These are phyloP conservation scores for Leptarthrus brevirostris DNA, from an alignment of 2,888 invertebrate genomes.

Conservation along the genomic window DNA sequence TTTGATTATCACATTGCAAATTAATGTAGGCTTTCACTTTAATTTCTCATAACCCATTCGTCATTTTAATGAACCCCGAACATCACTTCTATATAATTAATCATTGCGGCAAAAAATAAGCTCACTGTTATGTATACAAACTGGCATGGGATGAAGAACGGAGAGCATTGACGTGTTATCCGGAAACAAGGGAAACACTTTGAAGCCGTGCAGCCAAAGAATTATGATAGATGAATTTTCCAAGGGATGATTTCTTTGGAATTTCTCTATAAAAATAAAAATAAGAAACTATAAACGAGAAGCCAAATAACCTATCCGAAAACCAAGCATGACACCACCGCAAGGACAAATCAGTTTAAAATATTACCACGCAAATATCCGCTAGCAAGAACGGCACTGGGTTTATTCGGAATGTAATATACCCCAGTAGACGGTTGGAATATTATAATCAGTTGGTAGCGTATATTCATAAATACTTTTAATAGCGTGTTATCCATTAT, in stretches of 20 bases:
- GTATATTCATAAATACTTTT: conserved; percentile 46
- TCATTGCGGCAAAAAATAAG: not conserved
- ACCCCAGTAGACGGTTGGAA: conserved; percentile 12
- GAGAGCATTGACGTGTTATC: conserved; percentile 6
- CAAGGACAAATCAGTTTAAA: conserved; percentile 16
- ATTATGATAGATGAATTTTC: conserved; percentile 37
- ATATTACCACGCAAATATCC: not conserved
- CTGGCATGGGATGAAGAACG: conserved; percentile 20
- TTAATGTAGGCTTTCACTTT: conserved; percentile 39
- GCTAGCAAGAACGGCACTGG: too few species aligned
- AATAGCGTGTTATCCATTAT: conserved; percentile 42
- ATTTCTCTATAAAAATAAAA: not conserved
- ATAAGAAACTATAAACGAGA: too few species aligned
- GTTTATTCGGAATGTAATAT: not conserved
- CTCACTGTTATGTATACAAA: not conserved
- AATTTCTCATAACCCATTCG: conserved; percentile 49
- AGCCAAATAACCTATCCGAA: too few species aligned
- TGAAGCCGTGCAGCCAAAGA: not conserved
- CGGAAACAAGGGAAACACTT: conserved; percentile 8
- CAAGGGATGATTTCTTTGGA: conserved; percentile 5
- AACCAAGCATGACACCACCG: not conserved
- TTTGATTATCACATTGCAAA: conserved; percentile 43
- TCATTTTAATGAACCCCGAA: conserved; percentile 49
- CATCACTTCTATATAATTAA: conserved; percentile 35
- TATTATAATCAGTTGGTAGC: conserved; percentile 40